phyloP scores from a whole-genome alignment of 2,113 vertebrate genomes.

The Takifugu bimaculatus region DNA sequence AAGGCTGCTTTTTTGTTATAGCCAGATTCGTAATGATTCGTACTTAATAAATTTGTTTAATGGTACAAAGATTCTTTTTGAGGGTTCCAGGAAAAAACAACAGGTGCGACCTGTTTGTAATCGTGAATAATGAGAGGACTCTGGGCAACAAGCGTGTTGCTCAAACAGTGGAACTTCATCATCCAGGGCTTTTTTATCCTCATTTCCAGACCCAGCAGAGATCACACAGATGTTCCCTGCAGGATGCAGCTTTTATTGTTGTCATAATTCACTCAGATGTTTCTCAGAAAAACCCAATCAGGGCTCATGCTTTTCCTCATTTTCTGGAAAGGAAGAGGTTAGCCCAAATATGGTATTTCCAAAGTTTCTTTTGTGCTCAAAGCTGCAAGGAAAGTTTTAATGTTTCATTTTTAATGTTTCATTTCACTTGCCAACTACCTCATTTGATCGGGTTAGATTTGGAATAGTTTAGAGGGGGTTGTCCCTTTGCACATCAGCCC shows the following conservation, averaged over 20 bases:
- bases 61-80: slow-evolving; percentile 1
- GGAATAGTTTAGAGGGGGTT: too few relatives aligned
- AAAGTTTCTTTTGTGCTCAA: background rate
- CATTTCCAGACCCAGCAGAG: slow-evolving; percentile 55
- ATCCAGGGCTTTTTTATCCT: slow-evolving; percentile 4
- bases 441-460: too few relatives aligned
- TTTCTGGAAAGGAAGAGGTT: background rate
- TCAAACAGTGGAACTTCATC: slow-evolving; percentile 32
- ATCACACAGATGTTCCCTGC: slow-evolving; percentile 48
- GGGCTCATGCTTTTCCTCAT: too few relatives aligned
- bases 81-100: slow-evolving; percentile 2
- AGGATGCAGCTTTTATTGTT: slow-evolving; percentile 2
- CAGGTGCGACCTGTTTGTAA: slow-evolving; percentile 24
- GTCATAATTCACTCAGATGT: slow-evolving; percentile 1
- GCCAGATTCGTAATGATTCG: too few relatives aligned
- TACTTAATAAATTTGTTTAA: background rate
- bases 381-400: too few relatives aligned
- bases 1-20: background rate
- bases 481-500: too few relatives aligned
- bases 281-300: background rate
- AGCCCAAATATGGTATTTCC: background rate
- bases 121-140: slow-evolving; percentile 16
- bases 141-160: slow-evolving; percentile 30
- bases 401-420: too few relatives aligned
- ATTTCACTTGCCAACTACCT: too few relatives aligned